A percentile compares a stretch with the other conserved stretches of the same genome.
Evolutionary conservation across 2,888 invertebrate genomes (phyloP).

Genomic region (Conomelus anceps): DNA sequence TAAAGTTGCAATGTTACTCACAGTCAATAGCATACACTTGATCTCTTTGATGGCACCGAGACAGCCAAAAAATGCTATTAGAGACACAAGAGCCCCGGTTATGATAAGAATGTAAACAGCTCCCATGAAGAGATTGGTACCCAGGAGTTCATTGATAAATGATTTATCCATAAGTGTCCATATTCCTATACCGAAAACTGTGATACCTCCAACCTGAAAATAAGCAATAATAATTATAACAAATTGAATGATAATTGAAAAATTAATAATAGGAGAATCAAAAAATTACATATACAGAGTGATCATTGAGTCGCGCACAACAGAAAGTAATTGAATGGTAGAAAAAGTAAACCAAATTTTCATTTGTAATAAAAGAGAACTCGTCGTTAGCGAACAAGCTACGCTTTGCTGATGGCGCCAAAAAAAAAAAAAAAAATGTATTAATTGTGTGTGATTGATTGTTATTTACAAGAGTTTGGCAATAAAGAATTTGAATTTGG

Average conservation of each 20-base stretch:
- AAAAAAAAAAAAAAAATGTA: too few species aligned
- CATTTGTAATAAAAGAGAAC: too few species aligned
- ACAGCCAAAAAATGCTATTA: conserved; percentile 86
- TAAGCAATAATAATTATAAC: conserved; percentile 25
- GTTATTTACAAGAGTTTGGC: too few species aligned
- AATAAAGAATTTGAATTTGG: too few species aligned
- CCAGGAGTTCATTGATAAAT: conserved; percentile 75
- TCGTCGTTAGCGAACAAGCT: too few species aligned
- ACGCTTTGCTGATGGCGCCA: too few species aligned
- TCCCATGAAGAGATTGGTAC: conserved; percentile 80
- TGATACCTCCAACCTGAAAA: conserved; percentile 66
- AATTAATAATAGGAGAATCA: not conserved
- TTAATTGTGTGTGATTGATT: too few species aligned
- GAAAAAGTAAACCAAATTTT: too few species aligned
- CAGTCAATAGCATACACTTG: conserved; percentile 86
- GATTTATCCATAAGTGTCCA: conserved; percentile 81
- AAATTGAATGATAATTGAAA: not conserved
- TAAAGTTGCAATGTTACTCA: conserved; percentile 44
- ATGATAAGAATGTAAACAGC: conserved; percentile 77
- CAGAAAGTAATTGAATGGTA: too few species aligned
- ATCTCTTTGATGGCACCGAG: conserved; percentile 91
- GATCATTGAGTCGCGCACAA: too few species aligned
- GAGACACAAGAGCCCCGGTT: conserved; percentile 70
- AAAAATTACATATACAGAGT: too few species aligned
- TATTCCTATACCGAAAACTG: conserved; percentile 69